These are phyloP conservation scores for Entelurus aequoreus DNA, from an alignment of 2,113 vertebrate genomes.

Conservation along the genomic window DNA sequence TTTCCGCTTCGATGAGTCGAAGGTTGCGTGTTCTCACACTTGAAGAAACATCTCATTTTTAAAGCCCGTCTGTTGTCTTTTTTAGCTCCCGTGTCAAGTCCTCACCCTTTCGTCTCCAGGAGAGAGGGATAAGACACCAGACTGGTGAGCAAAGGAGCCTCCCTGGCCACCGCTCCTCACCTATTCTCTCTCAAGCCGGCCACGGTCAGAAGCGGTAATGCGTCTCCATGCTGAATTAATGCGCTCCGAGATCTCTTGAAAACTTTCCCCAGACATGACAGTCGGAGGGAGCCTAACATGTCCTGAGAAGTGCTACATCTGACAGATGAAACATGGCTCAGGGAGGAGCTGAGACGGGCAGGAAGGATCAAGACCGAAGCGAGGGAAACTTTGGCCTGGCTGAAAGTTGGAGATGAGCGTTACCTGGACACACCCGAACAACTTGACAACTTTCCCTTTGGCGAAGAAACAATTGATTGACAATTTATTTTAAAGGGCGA, in stretches of 20 bases:
- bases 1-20: too few species aligned
- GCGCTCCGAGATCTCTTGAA: constrained; percentile 37
- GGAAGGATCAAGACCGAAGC: constrained; percentile 38
- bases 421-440: neutral
- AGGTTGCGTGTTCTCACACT: too few species aligned
- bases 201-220: constrained; percentile 48
- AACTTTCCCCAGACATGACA: constrained; percentile 26
- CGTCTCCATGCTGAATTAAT: constrained; percentile 54
- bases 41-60: too few species aligned
- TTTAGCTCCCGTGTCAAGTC: neutral
- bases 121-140: neutral
- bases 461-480: neutral
- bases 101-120: neutral
- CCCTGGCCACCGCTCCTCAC: neutral
- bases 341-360: neutral
- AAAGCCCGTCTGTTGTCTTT: too few species aligned
- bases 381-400: constrained; percentile 34
- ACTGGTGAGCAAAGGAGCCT: constrained; percentile 2
- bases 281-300: neutral
- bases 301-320: constrained; percentile 27
- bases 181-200: constrained; percentile 26
- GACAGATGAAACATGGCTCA: constrained; percentile 32
- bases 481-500: neutral
- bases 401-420: constrained; percentile 41
- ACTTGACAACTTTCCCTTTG: neutral